phyloP scores from a whole-genome alignment of 2,113 vertebrate genomes.

The Sclerurus mexicanus region DNA sequence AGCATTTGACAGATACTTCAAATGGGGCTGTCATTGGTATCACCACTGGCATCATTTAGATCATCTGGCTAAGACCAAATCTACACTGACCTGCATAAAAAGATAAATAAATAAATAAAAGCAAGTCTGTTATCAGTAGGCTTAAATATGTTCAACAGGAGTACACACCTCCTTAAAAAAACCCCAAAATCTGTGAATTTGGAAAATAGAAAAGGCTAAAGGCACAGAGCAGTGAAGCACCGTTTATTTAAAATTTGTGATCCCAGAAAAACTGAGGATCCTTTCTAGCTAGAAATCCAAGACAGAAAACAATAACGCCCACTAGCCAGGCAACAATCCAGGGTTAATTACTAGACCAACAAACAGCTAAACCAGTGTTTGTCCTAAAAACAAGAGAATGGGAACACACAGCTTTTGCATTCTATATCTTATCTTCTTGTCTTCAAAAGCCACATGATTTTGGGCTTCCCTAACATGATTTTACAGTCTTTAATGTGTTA shows the following conservation, averaged over 20 bases:
- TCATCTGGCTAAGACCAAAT: not conserved
- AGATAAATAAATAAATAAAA: not conserved
- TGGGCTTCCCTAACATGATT: not conserved
- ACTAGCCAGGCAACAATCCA: not conserved
- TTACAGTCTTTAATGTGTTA: not conserved
- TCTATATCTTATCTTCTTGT: not conserved
- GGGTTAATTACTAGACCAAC: not conserved
- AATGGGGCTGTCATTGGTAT: not conserved
- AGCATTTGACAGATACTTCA: not conserved
- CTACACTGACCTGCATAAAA: not conserved
- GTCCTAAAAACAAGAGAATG: not conserved
- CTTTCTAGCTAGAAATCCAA: not conserved
- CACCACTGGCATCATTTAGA: not conserved
- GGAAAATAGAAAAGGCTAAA: not conserved
- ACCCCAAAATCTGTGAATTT: not conserved
- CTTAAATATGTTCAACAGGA: not conserved
- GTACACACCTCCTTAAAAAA: not conserved
- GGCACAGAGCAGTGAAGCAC: not conserved
- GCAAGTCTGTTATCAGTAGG: not conserved
- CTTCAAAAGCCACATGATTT: not conserved
- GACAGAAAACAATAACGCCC: not conserved
- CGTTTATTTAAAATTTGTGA: not conserved
- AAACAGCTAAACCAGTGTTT: not conserved
- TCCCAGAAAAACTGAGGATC: not conserved
- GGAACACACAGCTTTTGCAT: not conserved